phyloP scores from a whole-genome alignment of 37 sponge, comb jelly and placozoan species.

The Axinella damicornis region DNA sequence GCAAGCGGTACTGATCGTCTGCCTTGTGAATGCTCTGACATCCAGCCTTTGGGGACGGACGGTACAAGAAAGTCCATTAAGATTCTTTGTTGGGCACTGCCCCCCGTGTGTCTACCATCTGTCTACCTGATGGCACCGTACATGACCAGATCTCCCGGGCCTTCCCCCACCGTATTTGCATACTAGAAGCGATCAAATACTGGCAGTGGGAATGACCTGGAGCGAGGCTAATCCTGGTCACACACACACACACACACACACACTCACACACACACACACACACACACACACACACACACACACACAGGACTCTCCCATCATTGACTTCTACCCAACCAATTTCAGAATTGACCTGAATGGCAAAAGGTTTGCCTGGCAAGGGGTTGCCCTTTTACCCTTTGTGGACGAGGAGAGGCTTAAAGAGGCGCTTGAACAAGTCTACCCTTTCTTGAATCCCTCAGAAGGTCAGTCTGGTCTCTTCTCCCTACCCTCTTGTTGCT shows the following conservation, averaged over 20 bases:
- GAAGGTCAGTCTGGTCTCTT: conserved; percentile 72
- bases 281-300: conserved; percentile 12
- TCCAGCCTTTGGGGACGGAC: too few relatives aligned
- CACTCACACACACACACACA: conserved; percentile 15
- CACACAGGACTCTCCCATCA: conserved; percentile 90
- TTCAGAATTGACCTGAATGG: conserved; percentile 98
- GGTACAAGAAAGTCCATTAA: too few relatives aligned
- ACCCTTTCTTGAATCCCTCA: conserved; percentile 65
- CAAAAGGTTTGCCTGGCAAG: conserved; percentile 99
- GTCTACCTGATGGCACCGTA: too few relatives aligned
- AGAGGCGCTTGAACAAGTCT: conserved; percentile 77
- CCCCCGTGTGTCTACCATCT: too few relatives aligned
- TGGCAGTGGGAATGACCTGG: too few relatives aligned
- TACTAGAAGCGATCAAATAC: too few relatives aligned
- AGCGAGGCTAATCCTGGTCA: too few relatives aligned
- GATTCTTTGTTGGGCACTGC: too few relatives aligned
- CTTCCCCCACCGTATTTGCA: too few relatives aligned
- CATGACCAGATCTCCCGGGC: too few relatives aligned
- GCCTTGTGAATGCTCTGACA: too few relatives aligned
- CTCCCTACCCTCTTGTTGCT: neutral
- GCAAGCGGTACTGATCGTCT: too few relatives aligned
- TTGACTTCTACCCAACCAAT: conserved; percentile 98
- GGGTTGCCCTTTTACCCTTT: conserved; percentile 98
- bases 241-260: conserved; percentile 15
- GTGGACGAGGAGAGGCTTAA: conserved; percentile 94